Percentiles rank a stretch among this genome's conserved stretches.
Evolutionary conservation across 2,797 vertebrate species (phyloP).

Genomic region (Sardinella longiceps): DNA sequence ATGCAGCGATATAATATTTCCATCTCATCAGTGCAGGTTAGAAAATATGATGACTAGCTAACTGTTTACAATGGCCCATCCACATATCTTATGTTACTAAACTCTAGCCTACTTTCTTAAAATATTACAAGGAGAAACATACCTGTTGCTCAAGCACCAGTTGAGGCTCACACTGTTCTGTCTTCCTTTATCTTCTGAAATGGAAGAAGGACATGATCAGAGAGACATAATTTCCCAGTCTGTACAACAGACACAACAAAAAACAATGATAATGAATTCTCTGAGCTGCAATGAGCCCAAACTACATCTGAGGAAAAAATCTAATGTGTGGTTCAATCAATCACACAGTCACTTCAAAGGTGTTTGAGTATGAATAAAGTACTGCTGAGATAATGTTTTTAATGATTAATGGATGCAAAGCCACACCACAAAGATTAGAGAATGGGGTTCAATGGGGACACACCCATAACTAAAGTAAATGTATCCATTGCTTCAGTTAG

Average conservation of each 20-base stretch:
- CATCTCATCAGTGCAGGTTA: not conserved
- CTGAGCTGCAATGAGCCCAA: not conserved
- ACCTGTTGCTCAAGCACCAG: constrained; percentile 72
- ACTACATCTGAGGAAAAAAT: not conserved
- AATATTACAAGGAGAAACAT: constrained; percentile 40
- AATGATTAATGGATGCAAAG: not conserved
- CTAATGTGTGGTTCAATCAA: not conserved
- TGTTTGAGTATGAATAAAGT: not conserved
- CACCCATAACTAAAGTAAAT: constrained; percentile 7
- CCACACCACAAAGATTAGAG: not conserved
- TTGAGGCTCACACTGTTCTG: constrained; percentile 58
- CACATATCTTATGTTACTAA: not conserved
- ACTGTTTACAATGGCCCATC: not conserved
- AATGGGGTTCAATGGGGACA: not conserved
- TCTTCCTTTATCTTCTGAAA: constrained; percentile 68
- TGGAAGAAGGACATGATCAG: constrained; percentile 32
- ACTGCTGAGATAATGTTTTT: not conserved
- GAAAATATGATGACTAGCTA: not conserved
- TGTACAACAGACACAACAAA: not conserved
- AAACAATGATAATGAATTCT: not conserved
- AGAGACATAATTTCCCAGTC: constrained; percentile 10
- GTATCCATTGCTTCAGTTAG: not conserved
- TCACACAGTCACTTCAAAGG: not conserved
- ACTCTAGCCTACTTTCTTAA: not conserved
- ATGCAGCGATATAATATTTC: not conserved